Percentiles rank a stretch among this genome's conserved stretches.
Conservation (phyloP, 2,113 vertebrate species). For the Toxotes jaculatrix region DNA sequence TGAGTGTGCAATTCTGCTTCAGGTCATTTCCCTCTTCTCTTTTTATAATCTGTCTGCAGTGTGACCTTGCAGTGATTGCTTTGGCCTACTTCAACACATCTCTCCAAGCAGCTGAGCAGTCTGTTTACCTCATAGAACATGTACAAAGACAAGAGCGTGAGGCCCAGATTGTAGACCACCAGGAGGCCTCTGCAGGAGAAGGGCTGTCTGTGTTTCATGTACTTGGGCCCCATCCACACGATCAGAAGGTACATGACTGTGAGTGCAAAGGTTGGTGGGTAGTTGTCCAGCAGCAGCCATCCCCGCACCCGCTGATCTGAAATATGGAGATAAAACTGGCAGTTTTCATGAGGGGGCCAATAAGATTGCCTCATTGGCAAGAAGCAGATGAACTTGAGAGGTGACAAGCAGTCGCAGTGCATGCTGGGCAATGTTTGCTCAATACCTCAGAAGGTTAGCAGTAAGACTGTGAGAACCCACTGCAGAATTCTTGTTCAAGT, state of each 20-base stretch:
- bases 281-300: constrained; percentile 95
- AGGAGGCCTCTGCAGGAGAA: constrained; percentile 90
- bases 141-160: constrained; percentile 93
- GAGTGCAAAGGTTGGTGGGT: constrained; percentile 91
- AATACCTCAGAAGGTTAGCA: constrained; percentile 8
- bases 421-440: constrained; percentile 33
- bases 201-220: constrained; percentile 90
- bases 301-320: constrained; percentile 93
- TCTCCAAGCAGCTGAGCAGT: constrained; percentile 3
- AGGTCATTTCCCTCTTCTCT: not conserved
- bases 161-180: constrained; percentile 93
- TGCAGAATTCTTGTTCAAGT: constrained; percentile 15
- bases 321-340: constrained; percentile 61
- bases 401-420: constrained; percentile 1
- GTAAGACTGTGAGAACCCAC: not conserved
- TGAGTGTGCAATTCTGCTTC: not conserved
- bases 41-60: constrained; percentile 4
- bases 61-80: constrained; percentile 11
- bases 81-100: constrained; percentile 24
- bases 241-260: constrained; percentile 92
- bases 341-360: not conserved
- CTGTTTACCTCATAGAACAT: constrained; percentile 95
- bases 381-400: not conserved
- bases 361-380: not conserved
- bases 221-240: constrained; percentile 95